Percentiles rank a stretch among this genome's conserved stretches.
These are phyloP conservation scores for Acomys russatus DNA, from an alignment of 2,797 vertebrate species.

Conservation along the genomic window DNA sequence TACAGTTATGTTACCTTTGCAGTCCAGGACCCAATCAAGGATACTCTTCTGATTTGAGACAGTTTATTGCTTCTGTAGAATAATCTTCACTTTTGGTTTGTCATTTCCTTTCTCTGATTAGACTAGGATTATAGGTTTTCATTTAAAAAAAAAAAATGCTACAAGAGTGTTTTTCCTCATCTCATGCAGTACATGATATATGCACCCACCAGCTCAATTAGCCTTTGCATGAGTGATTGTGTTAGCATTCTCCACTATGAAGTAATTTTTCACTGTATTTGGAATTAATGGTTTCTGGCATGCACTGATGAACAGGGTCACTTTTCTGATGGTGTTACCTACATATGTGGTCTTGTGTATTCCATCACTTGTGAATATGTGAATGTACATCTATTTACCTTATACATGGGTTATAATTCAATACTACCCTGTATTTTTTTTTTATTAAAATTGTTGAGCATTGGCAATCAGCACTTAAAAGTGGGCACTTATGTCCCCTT, in stretches of 20 bases:
- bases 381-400: not conserved
- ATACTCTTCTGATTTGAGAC: not conserved
- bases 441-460: not conserved
- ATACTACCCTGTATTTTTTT: not conserved
- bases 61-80: constrained; percentile 25
- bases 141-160: not conserved
- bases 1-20: not conserved
- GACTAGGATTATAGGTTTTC: not conserved
- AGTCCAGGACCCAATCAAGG: not conserved
- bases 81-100: not conserved
- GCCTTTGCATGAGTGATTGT: not conserved
- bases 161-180: not conserved
- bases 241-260: not conserved
- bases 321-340: not conserved
- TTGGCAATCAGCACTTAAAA: not conserved
- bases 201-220: not conserved
- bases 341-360: not conserved
- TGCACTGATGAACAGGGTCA: not conserved
- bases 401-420: not conserved
- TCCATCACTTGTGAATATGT: not conserved
- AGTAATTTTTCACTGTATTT: not conserved
- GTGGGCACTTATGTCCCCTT: not conserved
- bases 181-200: not conserved
- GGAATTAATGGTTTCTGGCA: not conserved
- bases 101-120: not conserved